Evolutionary conservation across 2,888 invertebrate species (phyloP).

Genomic region (Pollenia griseotomentosa): DNA sequence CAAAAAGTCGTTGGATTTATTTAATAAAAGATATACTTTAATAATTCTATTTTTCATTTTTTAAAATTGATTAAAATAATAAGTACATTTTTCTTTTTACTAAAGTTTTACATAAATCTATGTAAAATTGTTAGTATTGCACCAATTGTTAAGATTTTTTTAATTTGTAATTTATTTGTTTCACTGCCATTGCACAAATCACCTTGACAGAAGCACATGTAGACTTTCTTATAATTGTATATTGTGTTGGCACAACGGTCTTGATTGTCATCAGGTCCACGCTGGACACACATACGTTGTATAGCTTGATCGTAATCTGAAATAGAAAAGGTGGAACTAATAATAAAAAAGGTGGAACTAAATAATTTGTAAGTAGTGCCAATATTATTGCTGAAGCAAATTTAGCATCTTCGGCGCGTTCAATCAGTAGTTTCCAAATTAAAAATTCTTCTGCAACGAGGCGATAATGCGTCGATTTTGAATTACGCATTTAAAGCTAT

Average conservation of each 20-base stretch:
- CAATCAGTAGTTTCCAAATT: no score
- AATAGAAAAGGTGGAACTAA: conserved; percentile 21
- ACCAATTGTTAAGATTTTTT: conserved; percentile 48
- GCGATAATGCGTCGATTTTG: no score
- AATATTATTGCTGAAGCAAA: no score
- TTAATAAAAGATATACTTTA: conserved; percentile 44
- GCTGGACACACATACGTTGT: conserved; percentile 93
- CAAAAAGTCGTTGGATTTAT: conserved; percentile 2
- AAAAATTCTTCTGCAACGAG: no score
- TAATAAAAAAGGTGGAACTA: conserved; percentile 1
- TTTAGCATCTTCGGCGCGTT: no score
- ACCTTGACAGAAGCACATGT: conserved; percentile 96
- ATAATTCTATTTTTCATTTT: background rate
- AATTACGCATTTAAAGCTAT: no score
- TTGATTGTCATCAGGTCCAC: conserved; percentile 94
- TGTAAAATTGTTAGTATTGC: conserved; percentile 45
- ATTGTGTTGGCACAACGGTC: conserved; percentile 95
- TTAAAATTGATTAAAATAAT: conserved; percentile 2
- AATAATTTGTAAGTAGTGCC: no score
- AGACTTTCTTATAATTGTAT: conserved; percentile 92
- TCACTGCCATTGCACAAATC: conserved; percentile 90
- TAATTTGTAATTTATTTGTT: conserved; percentile 46
- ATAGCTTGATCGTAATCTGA: conserved; percentile 94
- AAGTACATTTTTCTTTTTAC: background rate
- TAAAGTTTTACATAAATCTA: conserved; percentile 32